Base-by-base conservation (phyloP, 1,140 invertebrate species). In the Tetraneura akinire region DNA sequence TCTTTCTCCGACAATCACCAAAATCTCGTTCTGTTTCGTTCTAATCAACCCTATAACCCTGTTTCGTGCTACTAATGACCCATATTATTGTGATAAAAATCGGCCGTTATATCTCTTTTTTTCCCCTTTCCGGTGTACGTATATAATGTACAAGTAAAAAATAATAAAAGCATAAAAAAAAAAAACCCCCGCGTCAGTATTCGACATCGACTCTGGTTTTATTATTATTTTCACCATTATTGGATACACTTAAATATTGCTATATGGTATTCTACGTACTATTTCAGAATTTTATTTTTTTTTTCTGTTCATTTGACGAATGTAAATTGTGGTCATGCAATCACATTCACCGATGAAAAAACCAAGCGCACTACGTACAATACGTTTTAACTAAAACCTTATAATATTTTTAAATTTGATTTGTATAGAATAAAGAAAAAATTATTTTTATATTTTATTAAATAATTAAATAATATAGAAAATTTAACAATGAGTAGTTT, bases 51-150 rank as follows among this genome's bases (percentile, higher is more conserved):
- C 21, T 37, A 66, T 66, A 66, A 21, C n/a, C 5, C 47, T 62
- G 18, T n/a, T n/a, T 8, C 73, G 53, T 60, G 55, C 5, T 14
- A 60, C 73, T 76, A 76, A 76, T 76, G 73, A 57, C 73, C 53
- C 6, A 26, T 16, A 4, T 37, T 37, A 37, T 4, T 23, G 37
- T 62, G 55, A 62, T 78, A 78, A 42, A 76, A 78, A 78, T 62
- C 74, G 53, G 53, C 32, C 37, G 3, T 55, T 42, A 18, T 23
- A 23, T 57, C 53, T 23, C n/a, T 23, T 23, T 57, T n/a, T n/a
- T n/a, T 0, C 42, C 47, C 64, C n/a, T 11, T 21, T 68, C 37
- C n/a, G 9, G 8, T 11, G 18, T 66, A n/a, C 18, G 18, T 66
- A n/a, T 66, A 37, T 37, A 66, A n/a, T n/a, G n/a, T n/a, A n/a